Evolutionary conservation across 2,113 vertebrate species (phyloP), one percentile per base, ranked within the genome.

Genomic region (Myrmecophaga tridactyla): DNA sequence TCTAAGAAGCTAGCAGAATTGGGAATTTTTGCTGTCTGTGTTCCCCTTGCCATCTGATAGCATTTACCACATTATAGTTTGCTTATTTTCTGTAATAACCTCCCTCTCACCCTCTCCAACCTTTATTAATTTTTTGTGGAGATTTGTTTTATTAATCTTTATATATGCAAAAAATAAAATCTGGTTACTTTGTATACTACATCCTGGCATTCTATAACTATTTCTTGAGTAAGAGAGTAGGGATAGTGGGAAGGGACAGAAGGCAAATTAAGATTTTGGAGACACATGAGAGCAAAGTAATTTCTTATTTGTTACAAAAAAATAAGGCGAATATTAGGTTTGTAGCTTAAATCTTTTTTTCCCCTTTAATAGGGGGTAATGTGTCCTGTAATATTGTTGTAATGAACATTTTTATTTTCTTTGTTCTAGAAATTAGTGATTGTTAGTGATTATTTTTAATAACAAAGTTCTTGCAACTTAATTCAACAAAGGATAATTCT

Each of bases 271-370:
- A 48, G 53, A 95, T 58, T 81, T 93, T 84, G 53, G 21, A 72
- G 21, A 56, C 9, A 73, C 39, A 41, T 58, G 21, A 86, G 34
- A 86, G 36, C 39, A 89, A 80, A 86, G 23, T 88, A 73, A 62
- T 78, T 95, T 93, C 51, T 95, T 69, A 80, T 67, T 78, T 1
- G n/a, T n/a, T n/a, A 34, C 76, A 81, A 29, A n/a, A 86, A 92
- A 69, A 65, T 89, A 69, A 73, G 20, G 1, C 84, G 60, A 78
- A 48, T 75, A 78, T 13, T 11, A 41, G 11, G 85, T 13, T 29
- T 73, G 48, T 12, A 89, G 60, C 25, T 76, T 76, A 41, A 92
- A 46, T 65, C n/a, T 90, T 69, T 76, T 43, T 75, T 94, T 89
- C 80, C 51, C 86, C 34, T 60, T 77, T 73, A 58, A 62, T 87